phyloP scores from a whole-genome alignment of 2,113 vertebrate species.

The Megaptera novaeangliae region DNA sequence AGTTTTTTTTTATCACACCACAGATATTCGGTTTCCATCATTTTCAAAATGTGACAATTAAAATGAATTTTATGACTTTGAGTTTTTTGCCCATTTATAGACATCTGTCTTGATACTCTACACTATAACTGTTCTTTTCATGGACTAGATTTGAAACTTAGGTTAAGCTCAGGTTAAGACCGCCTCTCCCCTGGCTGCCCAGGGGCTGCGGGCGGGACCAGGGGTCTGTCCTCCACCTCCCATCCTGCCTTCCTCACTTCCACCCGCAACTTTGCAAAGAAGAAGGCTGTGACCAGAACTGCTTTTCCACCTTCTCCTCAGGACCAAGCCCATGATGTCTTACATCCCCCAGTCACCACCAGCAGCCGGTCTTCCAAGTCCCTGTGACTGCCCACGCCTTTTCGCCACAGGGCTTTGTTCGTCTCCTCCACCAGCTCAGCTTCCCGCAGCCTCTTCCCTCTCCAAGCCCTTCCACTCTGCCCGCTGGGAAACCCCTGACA shows the following conservation, averaged over 20 bases:
- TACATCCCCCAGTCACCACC: neutral
- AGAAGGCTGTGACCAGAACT: neutral
- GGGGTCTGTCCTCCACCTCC: neutral
- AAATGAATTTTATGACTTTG: constrained; percentile 50
- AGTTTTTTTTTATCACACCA: neutral
- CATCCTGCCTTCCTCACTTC: neutral
- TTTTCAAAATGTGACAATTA: constrained; percentile 62
- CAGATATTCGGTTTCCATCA: constrained; percentile 39
- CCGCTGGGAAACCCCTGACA: neutral
- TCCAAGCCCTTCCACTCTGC: neutral
- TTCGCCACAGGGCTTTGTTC: neutral
- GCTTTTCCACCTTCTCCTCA: neutral
- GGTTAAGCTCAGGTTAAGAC: neutral
- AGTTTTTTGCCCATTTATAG: constrained; percentile 53
- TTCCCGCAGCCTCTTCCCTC: neutral
- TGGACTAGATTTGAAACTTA: neutral
- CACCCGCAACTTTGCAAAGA: neutral
- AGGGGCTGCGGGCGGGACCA: neutral
- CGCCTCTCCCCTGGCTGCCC: neutral
- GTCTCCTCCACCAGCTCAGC: neutral
- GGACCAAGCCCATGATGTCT: neutral
- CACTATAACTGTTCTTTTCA: constrained; percentile 20
- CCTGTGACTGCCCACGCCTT: neutral
- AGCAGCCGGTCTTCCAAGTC: neutral
- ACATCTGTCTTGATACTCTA: constrained; percentile 1